Evolutionary conservation across 2,888 invertebrate genomes (phyloP), one percentile per base, ranked within the genome.

Genomic region (Omphaloscelis lunosa): DNA sequence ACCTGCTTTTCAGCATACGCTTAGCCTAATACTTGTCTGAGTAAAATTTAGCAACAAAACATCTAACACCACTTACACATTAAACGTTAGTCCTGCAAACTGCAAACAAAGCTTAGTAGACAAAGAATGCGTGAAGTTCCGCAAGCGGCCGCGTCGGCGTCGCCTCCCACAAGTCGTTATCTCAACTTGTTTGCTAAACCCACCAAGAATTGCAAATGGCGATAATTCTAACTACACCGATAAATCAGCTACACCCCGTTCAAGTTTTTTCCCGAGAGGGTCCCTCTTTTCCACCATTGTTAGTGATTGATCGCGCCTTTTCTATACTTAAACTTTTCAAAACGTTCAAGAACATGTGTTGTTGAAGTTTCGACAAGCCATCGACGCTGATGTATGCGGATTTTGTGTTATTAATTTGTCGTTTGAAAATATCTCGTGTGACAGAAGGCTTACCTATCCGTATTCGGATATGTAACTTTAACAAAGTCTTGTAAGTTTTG

Each of bases 181-280:
- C 94, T 91, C 86, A 91, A 93, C 90, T 95, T 95, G 95, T 94
- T 95, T 93, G 93, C 93, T 92, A 89, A 90, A 91, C 93, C 91
- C 92, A 91, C 92, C 93, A 95, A 95, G 96, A 96, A 96, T 96
- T 96, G 96, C 96, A 96, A 96, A 96, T 96, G 94, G 96, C 94
- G 95, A 96, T 96, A 96, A 96, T 96, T 96, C 96, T 91, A 96
- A 96, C 96, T 96, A 95, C 94, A 90, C 92, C 95, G 90, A 96
- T 96, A 96, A 96, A 96, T 96, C 96, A 96, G 94, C 92, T 86
- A 90, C 92, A 92, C 92, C 93, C 90, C 93, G 95, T 92, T 93
- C 92, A 94, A 96, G 90, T 95, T 96, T 95, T 96, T 95, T 84
- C 88, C 94, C 96, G 93, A 93, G 87, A 89, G 95, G 96, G 96